Evolutionary conservation across 1,140 invertebrate genomes (phyloP).

Genomic region (Heliconius himera): DNA sequence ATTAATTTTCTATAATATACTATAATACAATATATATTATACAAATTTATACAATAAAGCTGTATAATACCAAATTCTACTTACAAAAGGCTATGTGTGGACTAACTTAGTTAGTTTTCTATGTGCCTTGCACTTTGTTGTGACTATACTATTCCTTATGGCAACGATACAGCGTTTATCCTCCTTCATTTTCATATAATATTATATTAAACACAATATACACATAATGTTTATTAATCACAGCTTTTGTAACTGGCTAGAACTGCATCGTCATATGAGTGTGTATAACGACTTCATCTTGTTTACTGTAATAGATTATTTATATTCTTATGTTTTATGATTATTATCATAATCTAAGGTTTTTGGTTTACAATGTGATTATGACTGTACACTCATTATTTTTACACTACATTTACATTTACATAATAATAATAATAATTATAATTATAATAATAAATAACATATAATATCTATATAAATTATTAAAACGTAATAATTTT

Average conservation of each 20-base stretch:
- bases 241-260: conserved; percentile 6
- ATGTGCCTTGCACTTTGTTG: conserved; percentile 30
- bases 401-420: neutral
- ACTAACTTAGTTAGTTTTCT: conserved; percentile 34
- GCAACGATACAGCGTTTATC: neutral
- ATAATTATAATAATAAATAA: neutral
- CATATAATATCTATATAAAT: neutral
- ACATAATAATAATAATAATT: neutral
- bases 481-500: neutral
- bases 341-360: neutral
- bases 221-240: neutral
- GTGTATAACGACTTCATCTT: conserved; percentile 6
- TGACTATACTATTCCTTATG: conserved; percentile 21
- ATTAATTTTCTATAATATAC: neutral
- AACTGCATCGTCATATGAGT: conserved; percentile 7
- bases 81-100: conserved; percentile 13
- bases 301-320: conserved; percentile 14
- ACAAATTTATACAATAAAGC: conserved; percentile 7
- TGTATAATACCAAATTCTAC: neutral
- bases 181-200: conserved; percentile 20
- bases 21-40: conserved; percentile 17
- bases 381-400: conserved; percentile 6
- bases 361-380: neutral
- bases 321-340: conserved; percentile 6
- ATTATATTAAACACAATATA: neutral